A percentile compares a stretch with the other conserved stretches of the same genome.
phyloP scores from a whole-genome alignment of 2,888 invertebrate species.

The Prosapia bicincta region DNA sequence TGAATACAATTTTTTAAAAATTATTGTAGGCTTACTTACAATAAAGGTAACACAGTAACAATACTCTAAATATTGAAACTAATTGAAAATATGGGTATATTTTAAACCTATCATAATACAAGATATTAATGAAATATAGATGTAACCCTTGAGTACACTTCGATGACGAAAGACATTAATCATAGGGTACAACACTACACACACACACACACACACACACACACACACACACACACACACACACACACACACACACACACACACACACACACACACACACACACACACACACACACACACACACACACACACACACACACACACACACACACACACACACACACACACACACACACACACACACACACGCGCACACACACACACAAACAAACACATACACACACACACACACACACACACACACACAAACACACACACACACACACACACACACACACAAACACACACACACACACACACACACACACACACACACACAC shows the following conservation, averaged over 20 bases:
- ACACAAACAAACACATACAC: neutral
- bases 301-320: too few relatives aligned
- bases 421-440: neutral
- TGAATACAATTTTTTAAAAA: too few relatives aligned
- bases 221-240: neutral
- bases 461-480: neutral
- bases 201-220: slow-evolving; percentile 5
- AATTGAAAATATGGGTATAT: too few relatives aligned
- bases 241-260: slow-evolving; percentile 12
- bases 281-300: neutral
- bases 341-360: neutral
- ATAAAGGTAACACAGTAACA: too few relatives aligned
- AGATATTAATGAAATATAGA: too few relatives aligned
- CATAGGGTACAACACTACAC: too few relatives aligned
- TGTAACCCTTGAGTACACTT: too few relatives aligned
- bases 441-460: neutral
- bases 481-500: too few relatives aligned
- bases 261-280: slow-evolving; percentile 6
- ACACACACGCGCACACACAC: neutral
- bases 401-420: neutral
- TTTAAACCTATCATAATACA: too few relatives aligned
- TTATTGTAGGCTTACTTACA: too few relatives aligned
- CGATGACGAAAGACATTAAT: too few relatives aligned
- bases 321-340: neutral
- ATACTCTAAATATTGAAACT: too few relatives aligned